Evolutionary conservation across 1,140 invertebrate genomes (phyloP), one percentile per base, ranked within the genome.

Genomic region (Diorhabda carinulata): DNA sequence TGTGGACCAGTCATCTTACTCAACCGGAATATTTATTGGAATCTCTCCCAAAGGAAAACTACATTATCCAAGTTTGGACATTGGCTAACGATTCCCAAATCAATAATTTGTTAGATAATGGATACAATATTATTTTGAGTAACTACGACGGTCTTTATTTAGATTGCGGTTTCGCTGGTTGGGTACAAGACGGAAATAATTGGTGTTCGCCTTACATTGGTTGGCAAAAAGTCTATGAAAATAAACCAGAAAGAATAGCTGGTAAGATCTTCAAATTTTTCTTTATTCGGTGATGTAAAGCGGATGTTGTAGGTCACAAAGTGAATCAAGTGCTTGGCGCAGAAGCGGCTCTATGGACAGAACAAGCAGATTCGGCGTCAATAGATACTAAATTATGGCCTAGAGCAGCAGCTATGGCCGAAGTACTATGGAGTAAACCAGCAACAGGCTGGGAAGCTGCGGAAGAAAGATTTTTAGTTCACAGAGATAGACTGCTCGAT

Each of bases 171-270:
- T 93, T 84, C 72, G 84, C 85, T 9, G 84, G 84, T 3, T 89
- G 87, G 87, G 86, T 89, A 3, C 83, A 81, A 2, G 81, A 81
- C 68, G 87, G 88, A 78, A 91, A 90, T 73, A 94, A 94, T 78
- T 94, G 92, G 93, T 95, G 93, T 79, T 87, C 91, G 0, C 93
- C 93, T 0, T 95, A 94, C 80, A 95, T 92, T 78, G 90, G 91
- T 3, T 95, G 93, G 93, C 92, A 95, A 80, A 90, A 88, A 73
- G 86, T 94, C 5, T 95, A 95, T 75, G 85, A 90, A 4, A 94
- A 94, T 79, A 89, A 87, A 72, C 87, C 91, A 2, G 79, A 81
- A 40, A 74, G 81, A 4, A 87, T 94, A 65, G 85, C 83, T 2
- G 80, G 82, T 10, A 78, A 63, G 40, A 25, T 25, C 25, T 25